Conservation (phyloP, 2,113 vertebrate species). For the Pardalotus punctatus region DNA sequence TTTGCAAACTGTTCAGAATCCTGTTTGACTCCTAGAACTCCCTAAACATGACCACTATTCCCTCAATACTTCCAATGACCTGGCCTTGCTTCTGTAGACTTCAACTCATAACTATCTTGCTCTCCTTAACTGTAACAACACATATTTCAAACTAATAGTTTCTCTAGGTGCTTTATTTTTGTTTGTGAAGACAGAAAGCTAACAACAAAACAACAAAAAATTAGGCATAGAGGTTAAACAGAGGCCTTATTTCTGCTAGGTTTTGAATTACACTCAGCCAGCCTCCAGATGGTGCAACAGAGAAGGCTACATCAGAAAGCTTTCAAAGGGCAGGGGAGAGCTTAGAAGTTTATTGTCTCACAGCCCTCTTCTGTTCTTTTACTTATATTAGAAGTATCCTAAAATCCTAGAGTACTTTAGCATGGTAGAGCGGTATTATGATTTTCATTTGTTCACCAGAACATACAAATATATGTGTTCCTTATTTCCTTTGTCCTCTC, state of each 20-base stretch:
- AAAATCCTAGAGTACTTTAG: background rate
- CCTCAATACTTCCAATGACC: background rate
- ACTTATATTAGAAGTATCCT: background rate
- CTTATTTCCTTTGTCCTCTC: background rate
- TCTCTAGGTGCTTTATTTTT: background rate
- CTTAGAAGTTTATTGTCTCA: background rate
- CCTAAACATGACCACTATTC: background rate
- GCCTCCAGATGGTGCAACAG: background rate
- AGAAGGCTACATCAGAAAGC: background rate
- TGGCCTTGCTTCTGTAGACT: background rate
- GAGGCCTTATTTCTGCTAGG: background rate
- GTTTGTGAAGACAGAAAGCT: background rate
- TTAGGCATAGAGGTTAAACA: background rate
- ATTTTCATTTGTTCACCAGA: background rate
- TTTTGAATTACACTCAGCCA: background rate
- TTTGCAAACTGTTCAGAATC: background rate
- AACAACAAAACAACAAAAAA: background rate
- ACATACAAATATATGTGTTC: background rate
- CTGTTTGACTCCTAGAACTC: background rate
- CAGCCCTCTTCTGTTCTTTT: background rate
- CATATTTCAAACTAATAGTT: background rate
- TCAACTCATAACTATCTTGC: background rate
- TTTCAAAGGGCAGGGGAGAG: background rate
- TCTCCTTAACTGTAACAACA: background rate
- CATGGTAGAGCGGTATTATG: background rate